These are phyloP conservation scores for Bubalus kerabau DNA, from an alignment of 2,113 vertebrate species.

Conservation along the genomic window DNA sequence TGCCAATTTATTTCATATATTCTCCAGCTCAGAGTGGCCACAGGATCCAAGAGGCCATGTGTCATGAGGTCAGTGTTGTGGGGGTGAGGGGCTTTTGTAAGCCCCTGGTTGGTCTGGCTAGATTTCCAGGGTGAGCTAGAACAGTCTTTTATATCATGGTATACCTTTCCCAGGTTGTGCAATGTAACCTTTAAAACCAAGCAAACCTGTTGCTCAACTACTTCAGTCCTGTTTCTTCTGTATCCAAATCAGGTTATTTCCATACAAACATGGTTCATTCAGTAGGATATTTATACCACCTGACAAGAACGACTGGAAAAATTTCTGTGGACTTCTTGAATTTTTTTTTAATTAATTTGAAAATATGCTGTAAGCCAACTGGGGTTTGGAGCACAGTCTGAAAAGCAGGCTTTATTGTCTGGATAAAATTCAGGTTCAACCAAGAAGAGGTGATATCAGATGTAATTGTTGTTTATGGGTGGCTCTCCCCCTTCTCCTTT, in stretches of 20 bases:
- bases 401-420: background rate
- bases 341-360: background rate
- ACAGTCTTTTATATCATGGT: slow-evolving; percentile 25
- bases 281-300: slow-evolving; percentile 35
- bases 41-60: background rate
- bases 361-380: background rate
- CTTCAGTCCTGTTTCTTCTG: slow-evolving; percentile 29
- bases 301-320: slow-evolving; percentile 10
- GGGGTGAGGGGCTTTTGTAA: slow-evolving; percentile 26
- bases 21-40: background rate
- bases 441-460: background rate
- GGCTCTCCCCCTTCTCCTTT: background rate
- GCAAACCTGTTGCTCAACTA: slow-evolving; percentile 59
- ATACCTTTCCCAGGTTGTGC: slow-evolving; percentile 45
- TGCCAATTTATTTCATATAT: background rate
- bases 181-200: slow-evolving; percentile 57
- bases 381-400: background rate
- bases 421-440: slow-evolving; percentile 12
- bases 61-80: background rate
- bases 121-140: slow-evolving; percentile 41
- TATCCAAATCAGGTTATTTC: slow-evolving; percentile 46
- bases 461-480: background rate
- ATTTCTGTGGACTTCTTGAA: background rate
- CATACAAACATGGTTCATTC: slow-evolving; percentile 3
- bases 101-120: slow-evolving; percentile 37